Conservation (phyloP, 1,140 invertebrate species). For the Hormaphis cornu region DNA sequence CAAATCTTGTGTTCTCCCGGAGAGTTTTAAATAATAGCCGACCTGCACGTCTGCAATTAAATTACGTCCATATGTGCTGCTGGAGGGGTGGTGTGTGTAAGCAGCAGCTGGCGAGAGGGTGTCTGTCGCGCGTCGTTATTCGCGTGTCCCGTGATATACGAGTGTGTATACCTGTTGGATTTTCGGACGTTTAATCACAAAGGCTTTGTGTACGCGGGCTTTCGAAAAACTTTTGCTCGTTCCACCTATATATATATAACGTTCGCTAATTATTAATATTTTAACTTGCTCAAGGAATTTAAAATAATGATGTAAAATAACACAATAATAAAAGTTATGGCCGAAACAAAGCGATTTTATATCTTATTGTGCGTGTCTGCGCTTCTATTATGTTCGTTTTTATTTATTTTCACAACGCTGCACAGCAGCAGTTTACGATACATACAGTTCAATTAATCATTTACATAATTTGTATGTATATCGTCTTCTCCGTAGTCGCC, state of each 20-base stretch:
- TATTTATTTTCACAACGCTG: background rate
- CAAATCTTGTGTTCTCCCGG: constrained; percentile 26
- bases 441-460: constrained; percentile 16
- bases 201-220: constrained; percentile 23
- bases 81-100: background rate
- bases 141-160: constrained; percentile 30
- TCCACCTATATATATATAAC: no score
- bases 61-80: background rate
- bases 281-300: constrained; percentile 16
- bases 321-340: constrained; percentile 21
- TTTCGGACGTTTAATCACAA: constrained; percentile 32
- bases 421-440: no score
- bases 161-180: constrained; percentile 32
- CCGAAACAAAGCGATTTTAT: constrained; percentile 17
- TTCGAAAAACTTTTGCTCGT: constrained; percentile 31
- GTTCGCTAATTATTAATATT: constrained; percentile 28
- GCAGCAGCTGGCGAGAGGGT: background rate
- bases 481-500: no score
- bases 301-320: constrained; percentile 25
- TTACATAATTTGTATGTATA: background rate
- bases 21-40: constrained; percentile 30
- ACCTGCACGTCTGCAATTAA: constrained; percentile 28
- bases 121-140: constrained; percentile 31
- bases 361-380: constrained; percentile 11
- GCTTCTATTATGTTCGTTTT: background rate